Conservation (phyloP, 2,888 invertebrate genomes). For the Drosophila flavopinicola region DNA sequence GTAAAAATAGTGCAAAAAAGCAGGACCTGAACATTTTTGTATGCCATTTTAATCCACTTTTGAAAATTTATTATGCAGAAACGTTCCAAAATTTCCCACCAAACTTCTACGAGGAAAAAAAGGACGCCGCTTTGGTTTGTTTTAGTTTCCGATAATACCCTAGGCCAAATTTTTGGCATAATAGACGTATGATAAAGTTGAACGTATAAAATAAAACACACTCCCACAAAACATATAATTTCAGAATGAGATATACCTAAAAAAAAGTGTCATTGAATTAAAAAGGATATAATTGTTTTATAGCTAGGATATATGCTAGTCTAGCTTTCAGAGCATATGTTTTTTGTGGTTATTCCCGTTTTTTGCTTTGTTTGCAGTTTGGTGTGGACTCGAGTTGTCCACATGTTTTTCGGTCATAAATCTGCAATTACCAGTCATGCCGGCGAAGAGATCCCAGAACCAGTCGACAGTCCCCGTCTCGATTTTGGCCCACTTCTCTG, state of each 20-base stretch:
- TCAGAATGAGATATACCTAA: too few species aligned
- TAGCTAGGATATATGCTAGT: conserved; percentile 1
- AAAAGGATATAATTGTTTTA: neutral
- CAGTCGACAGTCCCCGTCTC: neutral
- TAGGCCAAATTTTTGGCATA: neutral
- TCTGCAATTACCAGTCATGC: conserved; percentile 70
- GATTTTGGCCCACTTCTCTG: neutral
- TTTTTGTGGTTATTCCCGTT: neutral
- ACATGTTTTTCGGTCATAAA: conserved; percentile 70
- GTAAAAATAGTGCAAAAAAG: conserved; percentile 12
- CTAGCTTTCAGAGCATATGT: neutral
- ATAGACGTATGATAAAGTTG: neutral
- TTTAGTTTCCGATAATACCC: neutral
- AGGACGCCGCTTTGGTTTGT: neutral
- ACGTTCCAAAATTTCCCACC: conserved; percentile 58
- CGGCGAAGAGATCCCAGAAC: conserved; percentile 10
- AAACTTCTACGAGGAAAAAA: conserved; percentile 34
- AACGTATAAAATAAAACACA: neutral
- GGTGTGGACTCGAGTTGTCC: conserved; percentile 45
- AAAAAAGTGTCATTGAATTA: neutral
- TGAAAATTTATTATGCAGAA: conserved; percentile 73
- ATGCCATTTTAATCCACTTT: conserved; percentile 70
- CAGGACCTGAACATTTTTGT: conserved; percentile 51
- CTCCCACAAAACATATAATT: too few species aligned
- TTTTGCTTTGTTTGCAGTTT: conserved; percentile 8